Percentiles rank a stretch among this genome's conserved stretches.
Evolutionary conservation across 1,140 invertebrate species (phyloP).

Genomic region (Apis mellifera): DNA sequence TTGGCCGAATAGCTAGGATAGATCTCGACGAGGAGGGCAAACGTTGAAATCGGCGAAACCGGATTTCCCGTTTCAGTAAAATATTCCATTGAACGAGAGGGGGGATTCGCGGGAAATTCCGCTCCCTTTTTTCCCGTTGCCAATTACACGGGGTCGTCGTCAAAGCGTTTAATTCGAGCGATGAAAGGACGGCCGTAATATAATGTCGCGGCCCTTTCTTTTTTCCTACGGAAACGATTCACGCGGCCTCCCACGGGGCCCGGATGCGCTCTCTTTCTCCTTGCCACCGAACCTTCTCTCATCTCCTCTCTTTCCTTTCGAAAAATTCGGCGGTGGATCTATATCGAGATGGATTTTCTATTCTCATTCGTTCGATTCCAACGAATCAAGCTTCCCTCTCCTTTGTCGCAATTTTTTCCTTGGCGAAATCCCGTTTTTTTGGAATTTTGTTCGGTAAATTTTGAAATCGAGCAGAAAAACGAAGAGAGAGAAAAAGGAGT

Average conservation of each 20-base stretch:
- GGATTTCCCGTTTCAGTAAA: slow-evolving; percentile 22
- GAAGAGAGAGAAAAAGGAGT: not conserved
- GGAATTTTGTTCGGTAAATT: too few relatives aligned
- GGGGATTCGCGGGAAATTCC: slow-evolving; percentile 8
- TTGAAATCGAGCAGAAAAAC: not conserved
- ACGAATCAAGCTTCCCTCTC: too few relatives aligned
- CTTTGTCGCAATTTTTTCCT: too few relatives aligned
- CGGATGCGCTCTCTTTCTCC: slow-evolving; percentile 33
- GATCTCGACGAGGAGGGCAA: not conserved
- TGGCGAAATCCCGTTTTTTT: too few relatives aligned
- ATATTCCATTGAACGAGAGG: not conserved
- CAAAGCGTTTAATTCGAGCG: slow-evolving; percentile 31
- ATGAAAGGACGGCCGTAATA: slow-evolving; percentile 29
- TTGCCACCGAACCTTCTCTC: not conserved
- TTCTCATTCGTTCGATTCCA: too few relatives aligned
- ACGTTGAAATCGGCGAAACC: slow-evolving; percentile 2
- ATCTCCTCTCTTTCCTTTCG: too few relatives aligned
- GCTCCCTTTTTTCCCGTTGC: slow-evolving; percentile 1
- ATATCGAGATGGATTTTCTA: too few relatives aligned
- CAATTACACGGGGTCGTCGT: slow-evolving; percentile 15
- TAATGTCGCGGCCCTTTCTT: slow-evolving; percentile 8
- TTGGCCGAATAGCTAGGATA: too few relatives aligned
- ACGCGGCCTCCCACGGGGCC: slow-evolving; percentile 20
- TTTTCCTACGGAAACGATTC: slow-evolving; percentile 40
- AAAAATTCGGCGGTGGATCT: too few relatives aligned